Base-by-base conservation (phyloP, 1,140 invertebrate species). In the Bombus superbus region DNA sequence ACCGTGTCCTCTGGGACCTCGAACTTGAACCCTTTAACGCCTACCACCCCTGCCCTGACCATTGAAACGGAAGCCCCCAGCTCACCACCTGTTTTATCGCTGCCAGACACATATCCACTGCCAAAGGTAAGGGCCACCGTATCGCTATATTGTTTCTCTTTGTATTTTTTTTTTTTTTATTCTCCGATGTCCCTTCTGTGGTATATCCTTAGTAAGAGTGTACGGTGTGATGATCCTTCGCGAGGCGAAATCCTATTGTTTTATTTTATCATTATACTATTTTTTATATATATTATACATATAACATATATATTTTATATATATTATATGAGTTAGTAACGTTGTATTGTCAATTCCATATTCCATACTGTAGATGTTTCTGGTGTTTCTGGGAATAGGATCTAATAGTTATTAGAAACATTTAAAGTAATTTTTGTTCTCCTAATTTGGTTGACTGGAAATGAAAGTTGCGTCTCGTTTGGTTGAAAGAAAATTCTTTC, bases 61-160 rank as follows among this genome's bases (percentile, higher is more conserved):
- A 75, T 64, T 28, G 94, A 94, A n/a, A 76, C 91, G 0, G 95
- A 95, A 42, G 86, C 91, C 2, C 95, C 94, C 1, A 93, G 93
- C 22, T 95, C 95, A 25, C 95, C 95, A 25, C 95, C 95, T 18
- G 95, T 95, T 77, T 69, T 95, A 66, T 95, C 94, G 59, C 88
- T 95, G 83, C 95, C 95, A 59, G 94, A 95, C 83, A 94, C 93
- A 44, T 95, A 95, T 83, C 94, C 95, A 92, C 92, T 95, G 92
- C 94, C 95, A 92, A 94, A 95, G 94, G 94, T 95, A 93, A 92
- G 86, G n/a, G 0, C 1, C 44, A 53, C 0, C 40, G 22, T 76
- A 78, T 78, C 40, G n/a, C 11, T 64, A 42, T 78, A 35, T 66
- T 8, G 32, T 66, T 28, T 62, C 32, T 66, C 15, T 35, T 35